Conservation (phyloP, 2,888 invertebrate species). For the Lordiphosa fenestrarum region DNA sequence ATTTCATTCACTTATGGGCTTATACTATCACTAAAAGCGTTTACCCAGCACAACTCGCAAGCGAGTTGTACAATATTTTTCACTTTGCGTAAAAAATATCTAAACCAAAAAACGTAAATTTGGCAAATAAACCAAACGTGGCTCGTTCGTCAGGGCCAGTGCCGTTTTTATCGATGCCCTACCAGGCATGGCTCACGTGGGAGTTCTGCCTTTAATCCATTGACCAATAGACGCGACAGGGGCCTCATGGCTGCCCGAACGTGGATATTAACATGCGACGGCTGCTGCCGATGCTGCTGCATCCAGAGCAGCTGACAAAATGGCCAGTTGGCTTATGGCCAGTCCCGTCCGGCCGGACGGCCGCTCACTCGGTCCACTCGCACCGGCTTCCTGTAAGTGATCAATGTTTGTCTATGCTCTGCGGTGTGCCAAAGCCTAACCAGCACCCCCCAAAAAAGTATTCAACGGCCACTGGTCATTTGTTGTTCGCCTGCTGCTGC, state of each 20-base stretch:
- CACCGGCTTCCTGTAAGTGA: conserved; percentile 67
- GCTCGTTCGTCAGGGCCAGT: conserved; percentile 26
- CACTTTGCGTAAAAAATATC: conserved; percentile 2
- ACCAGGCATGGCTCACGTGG: conserved; percentile 52
- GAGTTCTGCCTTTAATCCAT: conserved; percentile 57
- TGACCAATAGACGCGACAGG: conserved; percentile 58
- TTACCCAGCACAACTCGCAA: not conserved
- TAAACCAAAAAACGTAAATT: conserved; percentile 1
- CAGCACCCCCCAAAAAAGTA: conserved; percentile 36
- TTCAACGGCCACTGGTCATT: conserved; percentile 60
- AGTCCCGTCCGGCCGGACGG: conserved; percentile 18
- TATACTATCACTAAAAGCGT: no score
- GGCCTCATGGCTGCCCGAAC: conserved; percentile 18
- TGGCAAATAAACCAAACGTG: not conserved
- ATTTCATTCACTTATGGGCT: no score
- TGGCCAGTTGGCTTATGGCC: conserved; percentile 55
- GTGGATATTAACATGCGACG: conserved; percentile 63
- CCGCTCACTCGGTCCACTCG: conserved; percentile 9
- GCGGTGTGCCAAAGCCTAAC: conserved; percentile 47
- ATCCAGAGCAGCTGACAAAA: conserved; percentile 55
- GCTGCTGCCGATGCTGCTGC: conserved; percentile 20
- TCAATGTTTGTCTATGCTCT: conserved; percentile 71
- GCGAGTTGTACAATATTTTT: conserved; percentile 2
- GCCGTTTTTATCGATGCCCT: conserved; percentile 50
- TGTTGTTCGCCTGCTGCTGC: conserved; percentile 32